Evolutionary conservation across 2,888 invertebrate species (phyloP).

Genomic region (Pachydiplax longipennis): DNA sequence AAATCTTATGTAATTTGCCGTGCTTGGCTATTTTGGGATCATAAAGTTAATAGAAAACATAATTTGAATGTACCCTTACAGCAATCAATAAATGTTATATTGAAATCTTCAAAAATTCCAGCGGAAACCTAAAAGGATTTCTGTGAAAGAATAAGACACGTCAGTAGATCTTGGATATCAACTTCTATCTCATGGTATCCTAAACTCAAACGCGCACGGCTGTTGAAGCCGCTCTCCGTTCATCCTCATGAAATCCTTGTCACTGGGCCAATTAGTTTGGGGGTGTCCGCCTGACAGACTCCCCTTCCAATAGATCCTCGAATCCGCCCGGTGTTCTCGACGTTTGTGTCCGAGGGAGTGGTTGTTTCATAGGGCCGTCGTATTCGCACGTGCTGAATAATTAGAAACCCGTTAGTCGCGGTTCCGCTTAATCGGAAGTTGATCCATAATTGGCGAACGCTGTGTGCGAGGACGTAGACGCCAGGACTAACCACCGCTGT

Average conservation of each 20-base stretch:
- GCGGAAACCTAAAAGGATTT: background rate
- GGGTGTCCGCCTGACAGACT: background rate
- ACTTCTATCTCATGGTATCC: background rate
- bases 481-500: background rate
- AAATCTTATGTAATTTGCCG: too few relatives aligned
- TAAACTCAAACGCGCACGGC: background rate
- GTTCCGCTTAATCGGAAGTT: constrained; percentile 36
- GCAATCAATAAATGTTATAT: too few relatives aligned
- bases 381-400: constrained; percentile 21
- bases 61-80: too few relatives aligned
- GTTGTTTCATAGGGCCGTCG: background rate
- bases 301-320: background rate
- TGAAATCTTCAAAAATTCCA: too few relatives aligned
- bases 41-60: too few relatives aligned
- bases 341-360: background rate
- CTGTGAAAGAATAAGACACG: too few relatives aligned
- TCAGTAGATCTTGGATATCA: background rate
- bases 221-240: background rate
- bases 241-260: background rate
- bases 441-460: constrained; percentile 24
- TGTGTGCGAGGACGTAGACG: background rate
- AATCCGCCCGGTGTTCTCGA: background rate
- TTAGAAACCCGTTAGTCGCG: constrained; percentile 28
- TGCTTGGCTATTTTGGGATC: too few relatives aligned
- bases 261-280: background rate